A percentile compares a stretch with the other conserved stretches of the same genome.
phyloP scores from a whole-genome alignment of 1,140 invertebrate genomes.

The Conus ventricosus region DNA sequence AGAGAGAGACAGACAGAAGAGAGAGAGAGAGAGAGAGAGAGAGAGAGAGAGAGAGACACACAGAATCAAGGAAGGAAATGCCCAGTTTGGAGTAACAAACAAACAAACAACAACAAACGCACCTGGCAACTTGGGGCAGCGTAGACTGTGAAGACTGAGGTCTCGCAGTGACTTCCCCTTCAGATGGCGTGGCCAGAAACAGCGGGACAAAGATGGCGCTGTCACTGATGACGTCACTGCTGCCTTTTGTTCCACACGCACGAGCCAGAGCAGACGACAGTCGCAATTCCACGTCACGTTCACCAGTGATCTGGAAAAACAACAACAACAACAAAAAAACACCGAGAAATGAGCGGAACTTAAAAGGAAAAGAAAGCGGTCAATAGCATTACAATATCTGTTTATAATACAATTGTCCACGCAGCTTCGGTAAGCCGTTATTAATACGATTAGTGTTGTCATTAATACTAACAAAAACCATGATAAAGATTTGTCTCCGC shows the following conservation, averaged over 20 bases:
- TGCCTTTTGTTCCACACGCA: slow-evolving; percentile 9
- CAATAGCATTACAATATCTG: not conserved
- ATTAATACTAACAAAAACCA: not conserved
- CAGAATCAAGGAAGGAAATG: too few relatives aligned
- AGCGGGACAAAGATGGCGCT: slow-evolving; percentile 12
- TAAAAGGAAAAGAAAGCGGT: not conserved
- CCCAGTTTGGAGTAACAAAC: too few relatives aligned
- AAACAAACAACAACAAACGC: too few relatives aligned
- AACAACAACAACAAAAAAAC: not conserved
- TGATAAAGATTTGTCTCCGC: too few relatives aligned
- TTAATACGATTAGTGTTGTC: not conserved
- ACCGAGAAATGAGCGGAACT: not conserved
- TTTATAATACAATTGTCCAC: not conserved
- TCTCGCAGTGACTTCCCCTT: slow-evolving; percentile 7
- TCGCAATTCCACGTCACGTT: slow-evolving; percentile 30
- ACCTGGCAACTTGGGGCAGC: slow-evolving; percentile 28
- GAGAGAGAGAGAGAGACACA: too few relatives aligned
- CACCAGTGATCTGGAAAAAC: slow-evolving; percentile 3
- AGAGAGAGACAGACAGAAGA: too few relatives aligned
- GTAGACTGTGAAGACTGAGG: not conserved
- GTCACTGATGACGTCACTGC: not conserved
- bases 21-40: too few relatives aligned
- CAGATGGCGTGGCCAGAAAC: slow-evolving; percentile 29
- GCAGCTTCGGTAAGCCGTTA: not conserved
- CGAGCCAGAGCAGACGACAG: slow-evolving; percentile 32